These are phyloP conservation scores for Rhodeus uyekii DNA, from an alignment of 2,797 vertebrate species.

Conservation along the genomic window DNA sequence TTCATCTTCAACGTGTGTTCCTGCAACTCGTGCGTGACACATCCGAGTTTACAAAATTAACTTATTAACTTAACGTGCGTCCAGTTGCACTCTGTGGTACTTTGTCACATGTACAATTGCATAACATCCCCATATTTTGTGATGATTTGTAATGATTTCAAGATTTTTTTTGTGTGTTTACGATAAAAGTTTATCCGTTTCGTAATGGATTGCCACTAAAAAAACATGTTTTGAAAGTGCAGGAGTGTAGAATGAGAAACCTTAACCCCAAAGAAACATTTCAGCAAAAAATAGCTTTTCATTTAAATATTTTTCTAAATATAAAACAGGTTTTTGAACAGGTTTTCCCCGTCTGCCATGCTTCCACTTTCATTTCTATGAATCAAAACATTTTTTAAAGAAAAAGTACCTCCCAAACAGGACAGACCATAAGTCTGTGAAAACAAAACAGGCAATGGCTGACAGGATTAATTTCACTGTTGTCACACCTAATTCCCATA, in stretches of 20 bases:
- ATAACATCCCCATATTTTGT: background rate
- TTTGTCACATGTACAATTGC: background rate
- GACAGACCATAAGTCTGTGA: background rate
- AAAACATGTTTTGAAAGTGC: background rate
- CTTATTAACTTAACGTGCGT: background rate
- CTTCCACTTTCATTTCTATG: constrained; percentile 19
- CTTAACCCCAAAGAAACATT: background rate
- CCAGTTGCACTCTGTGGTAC: background rate
- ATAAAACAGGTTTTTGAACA: background rate
- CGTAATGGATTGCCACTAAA: background rate
- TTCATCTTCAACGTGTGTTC: too few species aligned
- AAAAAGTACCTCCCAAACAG: background rate
- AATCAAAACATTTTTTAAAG: background rate
- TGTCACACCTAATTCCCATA: background rate
- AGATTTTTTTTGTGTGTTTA: too few species aligned
- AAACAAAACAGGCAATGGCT: background rate
- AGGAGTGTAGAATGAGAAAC: background rate
- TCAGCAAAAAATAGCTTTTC: background rate
- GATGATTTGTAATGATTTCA: background rate
- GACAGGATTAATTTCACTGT: background rate
- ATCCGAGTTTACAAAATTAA: background rate
- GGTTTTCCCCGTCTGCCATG: background rate
- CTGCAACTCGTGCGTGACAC: too few species aligned
- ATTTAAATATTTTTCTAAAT: background rate
- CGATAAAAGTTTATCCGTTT: too few species aligned